Conservation (phyloP, 2,797 vertebrate species). For the Ceryle rudis region DNA sequence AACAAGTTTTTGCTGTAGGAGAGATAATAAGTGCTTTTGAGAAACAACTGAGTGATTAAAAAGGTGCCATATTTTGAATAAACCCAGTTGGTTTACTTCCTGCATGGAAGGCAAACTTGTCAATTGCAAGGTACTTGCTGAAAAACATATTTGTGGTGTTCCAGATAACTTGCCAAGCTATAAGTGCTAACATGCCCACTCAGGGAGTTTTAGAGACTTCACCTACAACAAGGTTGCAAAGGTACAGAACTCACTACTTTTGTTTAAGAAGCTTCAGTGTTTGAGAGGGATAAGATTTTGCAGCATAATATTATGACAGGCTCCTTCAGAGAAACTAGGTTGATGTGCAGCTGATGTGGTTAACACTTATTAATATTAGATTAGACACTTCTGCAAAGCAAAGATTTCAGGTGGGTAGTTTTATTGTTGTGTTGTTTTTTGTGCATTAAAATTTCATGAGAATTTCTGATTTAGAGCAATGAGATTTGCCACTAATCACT, state of each 20-base stretch:
- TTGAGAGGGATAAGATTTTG: not conserved
- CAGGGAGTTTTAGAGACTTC: not conserved
- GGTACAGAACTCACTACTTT: too few relatives aligned
- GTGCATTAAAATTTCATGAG: not conserved
- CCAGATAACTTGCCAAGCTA: not conserved
- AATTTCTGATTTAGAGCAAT: not conserved
- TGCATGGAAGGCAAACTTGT: not conserved
- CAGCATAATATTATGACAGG: not conserved
- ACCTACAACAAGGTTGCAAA: not conserved
- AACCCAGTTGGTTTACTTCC: not conserved
- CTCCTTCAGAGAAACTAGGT: not conserved
- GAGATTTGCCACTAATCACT: not conserved
- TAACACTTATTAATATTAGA: not conserved
- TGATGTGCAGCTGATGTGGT: not conserved
- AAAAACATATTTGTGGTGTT: not conserved
- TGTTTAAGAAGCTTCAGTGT: not conserved
- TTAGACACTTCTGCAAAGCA: not conserved
- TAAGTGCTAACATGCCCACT: not conserved
- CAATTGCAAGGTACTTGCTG: not conserved
- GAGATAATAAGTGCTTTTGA: not conserved
- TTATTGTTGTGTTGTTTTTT: not conserved
- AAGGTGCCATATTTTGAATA: not conserved
- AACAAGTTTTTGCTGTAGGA: not conserved
- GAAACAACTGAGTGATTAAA: not conserved
- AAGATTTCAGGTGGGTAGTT: not conserved